Evolutionary conservation across 2,797 vertebrate genomes (phyloP).

Genomic region (Telmatherina bonti): DNA sequence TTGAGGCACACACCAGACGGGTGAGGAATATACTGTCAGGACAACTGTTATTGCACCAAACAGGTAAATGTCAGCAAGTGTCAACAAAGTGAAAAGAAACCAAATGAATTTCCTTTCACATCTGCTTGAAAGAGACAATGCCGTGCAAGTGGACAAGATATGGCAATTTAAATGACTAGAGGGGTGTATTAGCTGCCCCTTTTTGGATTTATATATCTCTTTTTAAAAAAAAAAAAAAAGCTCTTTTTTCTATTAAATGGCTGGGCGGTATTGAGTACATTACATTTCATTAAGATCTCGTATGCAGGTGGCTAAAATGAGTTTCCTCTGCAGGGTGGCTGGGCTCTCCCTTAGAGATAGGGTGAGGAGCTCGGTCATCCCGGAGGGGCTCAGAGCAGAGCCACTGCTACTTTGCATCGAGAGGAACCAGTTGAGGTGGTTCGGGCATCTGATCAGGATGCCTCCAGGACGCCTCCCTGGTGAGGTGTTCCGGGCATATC

Average conservation of each 20-base stretch:
- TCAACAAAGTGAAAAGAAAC: constrained; percentile 40
- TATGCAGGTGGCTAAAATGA: no score
- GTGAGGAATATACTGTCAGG: constrained; percentile 23
- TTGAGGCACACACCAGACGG: constrained; percentile 28
- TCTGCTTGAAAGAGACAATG: constrained; percentile 50
- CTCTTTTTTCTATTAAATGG: constrained; percentile 55
- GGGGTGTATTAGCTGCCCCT: constrained; percentile 50
- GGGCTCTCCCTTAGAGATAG: no score
- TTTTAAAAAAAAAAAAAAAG: constrained; percentile 67
- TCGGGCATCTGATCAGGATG: no score
- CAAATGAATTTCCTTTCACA: constrained; percentile 29
- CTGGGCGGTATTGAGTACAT: constrained; percentile 53
- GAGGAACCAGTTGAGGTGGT: no score
- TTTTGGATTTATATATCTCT: constrained; percentile 49
- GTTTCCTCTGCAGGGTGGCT: no score
- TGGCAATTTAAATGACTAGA: constrained; percentile 60
- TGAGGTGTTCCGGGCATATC: no score
- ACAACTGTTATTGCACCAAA: constrained; percentile 30
- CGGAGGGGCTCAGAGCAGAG: no score
- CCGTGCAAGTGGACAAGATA: constrained; percentile 73
- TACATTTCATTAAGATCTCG: constrained; percentile 60
- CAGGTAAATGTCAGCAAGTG: constrained; percentile 27
- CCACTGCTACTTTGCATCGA: no score
- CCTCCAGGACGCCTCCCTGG: no score
- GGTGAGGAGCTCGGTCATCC: no score